Base-by-base conservation (phyloP, 2,113 vertebrate genomes). In the Desmodus rotundus region DNA sequence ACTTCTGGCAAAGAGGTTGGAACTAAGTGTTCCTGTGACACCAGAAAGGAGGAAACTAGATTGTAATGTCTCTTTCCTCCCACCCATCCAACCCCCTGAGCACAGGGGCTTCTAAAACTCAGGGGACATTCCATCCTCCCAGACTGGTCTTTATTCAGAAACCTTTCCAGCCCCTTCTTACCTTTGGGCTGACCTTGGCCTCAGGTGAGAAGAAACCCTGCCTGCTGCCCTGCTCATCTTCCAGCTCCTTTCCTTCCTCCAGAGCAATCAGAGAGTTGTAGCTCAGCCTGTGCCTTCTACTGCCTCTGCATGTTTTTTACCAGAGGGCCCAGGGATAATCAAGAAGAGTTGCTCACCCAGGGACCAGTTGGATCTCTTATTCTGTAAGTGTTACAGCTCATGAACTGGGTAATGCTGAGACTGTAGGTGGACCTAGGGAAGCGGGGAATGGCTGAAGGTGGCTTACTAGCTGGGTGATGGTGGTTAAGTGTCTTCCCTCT, bases 11-110 rank as follows among this genome's bases (percentile, higher is more conserved):
- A 67, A 94, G n/a, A 80, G 43, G 33, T 6, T 86, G 73, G 96
- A 84, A 95, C 95, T 33, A 24, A 88, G 73, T 89, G 96, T 97
- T 89, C 96, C 67, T 76, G 76, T 41, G 88, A 72, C 63, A 92
- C 6, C 67, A 63, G 28, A 77, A 38, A 77, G 47, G 36, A 92
- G 54, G 22, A n/a, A 26, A 63, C 33, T 65, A 65, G 47, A 96
- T 12, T 72, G 70, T 56, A 85, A 26, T 58, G n/a, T 86, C 56
- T 96, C 67, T 77, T 73, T 93, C 93, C 74, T 88, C 93, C 86
- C 67, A 78, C 85, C 6, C 68, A 28, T 19, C 43, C 73, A 89
- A 67, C 58, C 36, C 33, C 58, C n/a, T 78, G 56, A 83, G 81
- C 33, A 81, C 68, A 95, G 63, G 19, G 7, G 12, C 52, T 96